These are phyloP conservation scores for Sus cebifrons DNA, from an alignment of 2,797 vertebrate species.

Conservation along the genomic window DNA sequence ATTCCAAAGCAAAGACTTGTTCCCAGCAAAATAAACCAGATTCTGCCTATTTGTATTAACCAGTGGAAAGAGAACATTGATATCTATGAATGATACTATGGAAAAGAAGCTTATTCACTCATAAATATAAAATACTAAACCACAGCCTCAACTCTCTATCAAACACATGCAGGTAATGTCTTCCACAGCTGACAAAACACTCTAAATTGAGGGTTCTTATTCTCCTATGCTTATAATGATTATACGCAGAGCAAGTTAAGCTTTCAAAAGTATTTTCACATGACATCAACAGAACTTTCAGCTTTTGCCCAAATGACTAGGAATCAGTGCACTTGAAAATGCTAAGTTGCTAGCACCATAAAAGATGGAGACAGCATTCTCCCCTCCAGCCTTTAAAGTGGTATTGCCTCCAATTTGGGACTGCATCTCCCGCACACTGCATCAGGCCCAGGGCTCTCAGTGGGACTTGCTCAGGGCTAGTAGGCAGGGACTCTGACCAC, in stretches of 20 bases:
- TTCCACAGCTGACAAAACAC: conserved; percentile 1
- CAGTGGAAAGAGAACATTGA: neutral
- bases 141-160: neutral
- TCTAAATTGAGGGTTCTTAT: neutral
- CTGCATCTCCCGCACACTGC: too few relatives aligned
- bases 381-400: neutral
- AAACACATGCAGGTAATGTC: neutral
- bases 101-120: neutral
- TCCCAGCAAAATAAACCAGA: conserved; percentile 17
- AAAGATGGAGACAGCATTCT: neutral
- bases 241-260: neutral
- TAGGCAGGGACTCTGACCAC: neutral
- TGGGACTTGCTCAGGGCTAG: neutral
- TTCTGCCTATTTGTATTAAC: neutral
- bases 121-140: neutral
- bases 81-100: neutral
- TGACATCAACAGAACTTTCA: neutral
- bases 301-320: neutral
- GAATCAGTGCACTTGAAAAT: neutral
- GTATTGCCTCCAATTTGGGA: neutral
- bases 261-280: neutral
- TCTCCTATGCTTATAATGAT: neutral
- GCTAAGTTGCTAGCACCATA: neutral
- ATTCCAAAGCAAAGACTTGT: conserved; percentile 36
- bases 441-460: neutral